Conservation (phyloP, 2,888 invertebrate genomes). For the Andrena marginata region DNA sequence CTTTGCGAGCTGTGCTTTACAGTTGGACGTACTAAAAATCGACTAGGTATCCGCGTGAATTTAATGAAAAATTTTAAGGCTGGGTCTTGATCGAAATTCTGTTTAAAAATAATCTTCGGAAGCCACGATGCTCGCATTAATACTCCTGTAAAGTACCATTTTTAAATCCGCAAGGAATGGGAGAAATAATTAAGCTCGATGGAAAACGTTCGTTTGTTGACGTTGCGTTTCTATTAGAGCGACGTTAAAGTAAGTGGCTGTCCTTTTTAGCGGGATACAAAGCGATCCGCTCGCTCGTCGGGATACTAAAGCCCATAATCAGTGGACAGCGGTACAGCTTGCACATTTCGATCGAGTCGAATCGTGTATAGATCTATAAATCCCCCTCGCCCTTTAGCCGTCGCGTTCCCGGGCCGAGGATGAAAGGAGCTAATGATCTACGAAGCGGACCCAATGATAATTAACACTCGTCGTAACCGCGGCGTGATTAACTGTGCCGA, state of each 20-base stretch:
- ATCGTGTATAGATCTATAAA: slow-evolving; percentile 32
- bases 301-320: slow-evolving; percentile 28
- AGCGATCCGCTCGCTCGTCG: slow-evolving; percentile 16
- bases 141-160: not conserved
- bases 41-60: too few relatives aligned
- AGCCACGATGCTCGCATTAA: not conserved
- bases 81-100: too few relatives aligned
- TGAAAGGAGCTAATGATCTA: slow-evolving; percentile 73
- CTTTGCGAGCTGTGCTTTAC: not conserved
- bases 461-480: slow-evolving; percentile 66
- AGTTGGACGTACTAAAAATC: too few relatives aligned
- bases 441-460: slow-evolving; percentile 69
- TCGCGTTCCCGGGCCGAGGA: slow-evolving; percentile 45
- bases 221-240: slow-evolving; percentile 4
- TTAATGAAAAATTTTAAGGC: too few relatives aligned
- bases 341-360: slow-evolving; percentile 46
- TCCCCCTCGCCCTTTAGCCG: slow-evolving; percentile 19
- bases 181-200: not conserved
- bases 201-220: not conserved
- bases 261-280: slow-evolving; percentile 29
- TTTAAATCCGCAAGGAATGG: not conserved
- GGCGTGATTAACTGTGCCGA: slow-evolving; percentile 67
- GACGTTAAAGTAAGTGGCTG: slow-evolving; percentile 7
- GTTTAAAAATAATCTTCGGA: not conserved
- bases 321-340: slow-evolving; percentile 34